Base-by-base conservation (phyloP, 2,113 vertebrate genomes). In the Solenodon paradoxus region DNA sequence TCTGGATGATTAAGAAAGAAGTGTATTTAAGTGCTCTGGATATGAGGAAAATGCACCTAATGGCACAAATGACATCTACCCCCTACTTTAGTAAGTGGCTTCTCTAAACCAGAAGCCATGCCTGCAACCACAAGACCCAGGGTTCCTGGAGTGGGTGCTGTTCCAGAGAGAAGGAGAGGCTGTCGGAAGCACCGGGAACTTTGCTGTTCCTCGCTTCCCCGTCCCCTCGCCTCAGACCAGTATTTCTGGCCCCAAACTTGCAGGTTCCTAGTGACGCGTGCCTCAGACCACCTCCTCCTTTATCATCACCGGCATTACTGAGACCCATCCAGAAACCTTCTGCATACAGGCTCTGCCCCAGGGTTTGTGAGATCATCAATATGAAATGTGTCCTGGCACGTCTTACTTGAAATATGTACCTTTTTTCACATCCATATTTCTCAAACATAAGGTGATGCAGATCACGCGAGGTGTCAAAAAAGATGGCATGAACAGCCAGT, bases 221-320 rank as follows among this genome's bases (percentile, higher is more conserved):
- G 35, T 38, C 57, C 3, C n/a, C 42, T n/a, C 5, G 24, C 30
- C 45, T 42, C 13, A 79, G 49, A 49, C 68, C 49, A n/a, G n/a
- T n/a, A n/a, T n/a, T 75, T 42, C 0, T 22, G 9, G 9, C 15
- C 61, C 71, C 17, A 9, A 22, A 45, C 19, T 55, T 64, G 17
- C 22, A 20, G 69, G 30, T 10, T 51, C 45, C 69, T 59, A 28
- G 59, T 24, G 78, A 24, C 7, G 19, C 30, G 4, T 61, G 20
- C 61, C 55, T 2, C 5, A 35, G 2, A 40, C 15, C 10, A 12
- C 51, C 42, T 35, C 49, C 59, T 42, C 28, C 40, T 55, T 12
- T 28, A 30, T 3, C 38, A 32, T 19, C 17, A 10, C 1, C 0
- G 1, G 11, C 51, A 51, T 19, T 8, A 68, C 6, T 2, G 4